Base-by-base conservation (phyloP, 2,797 vertebrate species). In the Ciconia nigra region DNA sequence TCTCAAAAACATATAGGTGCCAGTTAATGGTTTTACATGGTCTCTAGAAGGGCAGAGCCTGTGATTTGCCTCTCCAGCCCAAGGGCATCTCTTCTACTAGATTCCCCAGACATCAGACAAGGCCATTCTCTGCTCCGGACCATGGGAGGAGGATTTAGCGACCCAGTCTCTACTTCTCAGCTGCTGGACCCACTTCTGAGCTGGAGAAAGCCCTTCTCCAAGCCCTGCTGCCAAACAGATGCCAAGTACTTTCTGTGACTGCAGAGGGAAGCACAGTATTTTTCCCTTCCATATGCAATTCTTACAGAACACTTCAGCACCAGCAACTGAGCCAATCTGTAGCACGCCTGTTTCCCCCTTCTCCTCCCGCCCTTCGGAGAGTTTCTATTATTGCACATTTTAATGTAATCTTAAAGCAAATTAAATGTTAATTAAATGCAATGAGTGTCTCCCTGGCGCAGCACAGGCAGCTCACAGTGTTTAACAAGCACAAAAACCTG, bases 361-460 rank as follows among this genome's bases (percentile, higher is more conserved):
- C 91, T 80, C 90, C 87, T 90, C 93, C 93, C 49, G 41, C 91
- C 93, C 92, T 95, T 94, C 41, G 0, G 74, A 91, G 93, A 87
- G 66, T 89, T 97, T 89, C 96, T 97, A 97, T 97, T 96, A 97
- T 93, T 96, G 96, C 94, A 96, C 90, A 93, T 94, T 96, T 96
- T 94, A 93, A 96, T 96, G 87, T 96, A 94, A 96, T 95, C 95
- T 95, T 96, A 84, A 91, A 94, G 95, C 76, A 92, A 96, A 97
- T 96, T 93, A 97, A 97, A 97, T 97, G 96, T 97, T 97, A 97
- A 96, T 94, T 95, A 96, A 96, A 96, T 97, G 92, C 92, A 93
- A 89, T 2, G 28, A 95, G 95, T 89, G 83, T 96, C 96, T 97
- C 87, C 90, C 90, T 87, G 83, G 93, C 4, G 4, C 87, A 83